Evolutionary conservation across 2,888 invertebrate genomes (phyloP).

Genomic region (Nomada hirtipes): DNA sequence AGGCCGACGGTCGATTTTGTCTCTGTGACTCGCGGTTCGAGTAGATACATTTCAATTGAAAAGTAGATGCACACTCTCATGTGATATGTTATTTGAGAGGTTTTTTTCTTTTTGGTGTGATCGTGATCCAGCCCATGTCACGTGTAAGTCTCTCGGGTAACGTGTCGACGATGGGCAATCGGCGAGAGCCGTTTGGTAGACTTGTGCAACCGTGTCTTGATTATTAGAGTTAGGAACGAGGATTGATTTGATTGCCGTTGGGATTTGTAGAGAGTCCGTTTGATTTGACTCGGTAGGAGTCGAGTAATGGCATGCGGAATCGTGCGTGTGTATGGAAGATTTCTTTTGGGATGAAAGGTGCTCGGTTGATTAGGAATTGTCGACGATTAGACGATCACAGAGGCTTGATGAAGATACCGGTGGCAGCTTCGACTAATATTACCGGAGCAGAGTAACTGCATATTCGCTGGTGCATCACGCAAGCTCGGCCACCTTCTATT

Average conservation of each 20-base stretch:
- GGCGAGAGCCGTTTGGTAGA: slow-evolving; percentile 30
- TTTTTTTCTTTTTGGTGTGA: neutral
- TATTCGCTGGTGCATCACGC: slow-evolving; percentile 52
- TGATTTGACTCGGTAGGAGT: neutral
- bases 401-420: slow-evolving; percentile 23
- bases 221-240: neutral
- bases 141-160: slow-evolving; percentile 50
- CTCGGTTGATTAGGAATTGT: neutral
- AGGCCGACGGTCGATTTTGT: neutral
- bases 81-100: neutral
- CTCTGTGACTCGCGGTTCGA: neutral
- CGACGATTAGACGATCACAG: slow-evolving; percentile 17
- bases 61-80: neutral
- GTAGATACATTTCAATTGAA: too few species aligned
- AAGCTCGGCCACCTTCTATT: slow-evolving; percentile 58
- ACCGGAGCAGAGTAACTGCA: slow-evolving; percentile 37
- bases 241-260: neutral
- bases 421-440: slow-evolving; percentile 45
- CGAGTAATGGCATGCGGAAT: slow-evolving; percentile 8
- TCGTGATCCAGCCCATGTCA: slow-evolving; percentile 16
- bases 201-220: neutral
- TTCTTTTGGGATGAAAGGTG: neutral
- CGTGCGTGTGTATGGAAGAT: neutral
- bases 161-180: slow-evolving; percentile 30
- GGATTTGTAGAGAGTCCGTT: neutral